Conservation (phyloP, 2,888 invertebrate genomes). For the Conchocele bisecta region DNA sequence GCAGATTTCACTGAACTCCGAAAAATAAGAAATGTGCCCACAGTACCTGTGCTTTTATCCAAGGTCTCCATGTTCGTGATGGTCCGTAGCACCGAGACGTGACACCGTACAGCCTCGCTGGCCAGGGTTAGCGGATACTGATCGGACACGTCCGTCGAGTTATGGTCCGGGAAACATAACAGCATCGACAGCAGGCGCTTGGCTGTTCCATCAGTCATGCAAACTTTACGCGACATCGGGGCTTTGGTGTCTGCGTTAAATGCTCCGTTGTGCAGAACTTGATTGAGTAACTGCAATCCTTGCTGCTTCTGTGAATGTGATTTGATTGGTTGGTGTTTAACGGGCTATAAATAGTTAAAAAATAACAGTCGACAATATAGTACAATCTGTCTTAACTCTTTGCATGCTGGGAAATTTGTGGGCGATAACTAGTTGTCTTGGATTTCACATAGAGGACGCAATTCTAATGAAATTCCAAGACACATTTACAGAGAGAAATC, state of each 20-base stretch:
- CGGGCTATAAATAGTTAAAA: no score
- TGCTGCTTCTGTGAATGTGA: conserved; percentile 45
- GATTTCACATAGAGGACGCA: no score
- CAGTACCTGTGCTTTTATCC: conserved; percentile 28
- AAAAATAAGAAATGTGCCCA: no score
- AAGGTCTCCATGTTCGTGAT: conserved; percentile 48
- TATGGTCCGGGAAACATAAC: conserved; percentile 44
- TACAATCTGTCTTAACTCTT: no score
- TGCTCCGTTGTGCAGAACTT: conserved; percentile 10
- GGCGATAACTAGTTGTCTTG: no score
- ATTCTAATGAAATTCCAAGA: no score
- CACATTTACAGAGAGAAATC: no score
- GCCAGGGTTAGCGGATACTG: conserved; percentile 63
- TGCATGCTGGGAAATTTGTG: no score
- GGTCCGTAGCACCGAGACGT: conserved; percentile 60
- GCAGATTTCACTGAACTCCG: no score
- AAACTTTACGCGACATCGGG: background rate
- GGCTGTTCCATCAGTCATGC: conserved; percentile 59
- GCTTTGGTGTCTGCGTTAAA: no score
- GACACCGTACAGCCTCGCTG: conserved; percentile 63
- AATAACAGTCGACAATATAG: no score
- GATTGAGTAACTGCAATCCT: conserved; percentile 29
- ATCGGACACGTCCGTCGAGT: conserved; percentile 9
- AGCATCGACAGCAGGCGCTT: conserved; percentile 65
- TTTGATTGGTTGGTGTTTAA: no score